Conservation (phyloP, 1,140 invertebrate species). For the Muscidifurax raptorellus region DNA sequence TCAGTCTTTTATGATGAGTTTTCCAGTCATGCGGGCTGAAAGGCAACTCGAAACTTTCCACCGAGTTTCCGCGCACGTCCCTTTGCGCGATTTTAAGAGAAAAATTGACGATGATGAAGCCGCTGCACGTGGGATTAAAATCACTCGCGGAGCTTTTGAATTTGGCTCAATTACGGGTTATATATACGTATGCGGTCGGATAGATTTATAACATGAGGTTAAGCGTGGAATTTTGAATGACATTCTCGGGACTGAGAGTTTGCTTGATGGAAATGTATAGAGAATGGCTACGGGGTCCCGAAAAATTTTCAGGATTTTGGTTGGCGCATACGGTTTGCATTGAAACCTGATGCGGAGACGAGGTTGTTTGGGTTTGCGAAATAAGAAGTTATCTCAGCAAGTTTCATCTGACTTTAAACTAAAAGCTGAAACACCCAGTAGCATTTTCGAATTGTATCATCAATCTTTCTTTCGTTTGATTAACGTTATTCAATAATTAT, state of each 20-base stretch:
- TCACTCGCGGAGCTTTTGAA: not conserved
- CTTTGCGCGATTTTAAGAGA: not conserved
- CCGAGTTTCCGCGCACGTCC: not conserved
- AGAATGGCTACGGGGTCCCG: no score
- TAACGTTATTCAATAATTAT: no score
- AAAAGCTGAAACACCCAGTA: no score
- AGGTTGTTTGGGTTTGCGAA: no score
- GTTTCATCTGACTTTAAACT: no score
- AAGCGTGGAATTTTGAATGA: not conserved
- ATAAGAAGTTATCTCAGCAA: no score
- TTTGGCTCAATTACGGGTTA: not conserved
- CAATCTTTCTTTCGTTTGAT: no score
- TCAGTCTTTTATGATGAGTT: slow-evolving; percentile 5
- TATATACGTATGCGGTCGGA: no score
- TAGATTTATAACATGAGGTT: not conserved
- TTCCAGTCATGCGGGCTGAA: slow-evolving; percentile 4
- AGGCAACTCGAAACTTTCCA: slow-evolving; percentile 16
- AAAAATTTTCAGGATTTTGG: no score
- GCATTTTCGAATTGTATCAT: no score
- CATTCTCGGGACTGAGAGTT: not conserved
- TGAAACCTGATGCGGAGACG: no score
- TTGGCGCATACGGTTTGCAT: no score
- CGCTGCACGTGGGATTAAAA: not conserved
- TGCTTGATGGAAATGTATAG: not conserved
- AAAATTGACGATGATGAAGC: not conserved